Evolutionary conservation across 1,140 invertebrate species (phyloP), one percentile per base, ranked within the genome.

Genomic region (Agrilus planipennis): DNA sequence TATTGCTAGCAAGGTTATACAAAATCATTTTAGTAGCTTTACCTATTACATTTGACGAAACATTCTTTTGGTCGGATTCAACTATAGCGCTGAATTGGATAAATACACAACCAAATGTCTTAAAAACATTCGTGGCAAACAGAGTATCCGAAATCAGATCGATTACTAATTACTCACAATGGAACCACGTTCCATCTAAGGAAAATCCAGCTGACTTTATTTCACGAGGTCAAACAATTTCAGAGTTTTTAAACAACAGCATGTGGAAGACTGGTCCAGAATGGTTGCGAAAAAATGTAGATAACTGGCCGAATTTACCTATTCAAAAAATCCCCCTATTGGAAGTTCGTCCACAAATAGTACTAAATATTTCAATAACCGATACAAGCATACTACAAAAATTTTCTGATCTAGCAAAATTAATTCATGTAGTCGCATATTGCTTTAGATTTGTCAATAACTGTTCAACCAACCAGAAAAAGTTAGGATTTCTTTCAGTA

Each of bases 121-220:
- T 58, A 17, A 54, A 57, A 42, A 27, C 39, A 9, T 51, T 51
- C 31, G 46, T 53, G 9, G 42, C 49, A 3, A 57, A 61, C 40
- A 41, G 54, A 6, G 47, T 60, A 2, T n/a, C 41, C 3, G 42
- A 51, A 44, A 58, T 60, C 38, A 49, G 50, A 21, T 12, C 29
- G 11, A 16, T 41, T 11, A 41, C 38, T 18, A 15, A 39, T 14
- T 14, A 16, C 28, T 14, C 25, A 23, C 7, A 49, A 1, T 60
- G 54, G 58, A 14, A 30, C 5, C 51, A 59, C 39, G 55, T 60
- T 11, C 11, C 21, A 20, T 39, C 43, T 2, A 16, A 48, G n/a
- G 29, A 51, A 3, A 59, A 59, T 38, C 52, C 57, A 4, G 58
- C 54, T 5, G 57, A 60, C 44, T 18, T 51, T 4, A 6, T 55